phyloP scores from a whole-genome alignment of 2,113 vertebrate species.

The Calyptomena viridis region DNA sequence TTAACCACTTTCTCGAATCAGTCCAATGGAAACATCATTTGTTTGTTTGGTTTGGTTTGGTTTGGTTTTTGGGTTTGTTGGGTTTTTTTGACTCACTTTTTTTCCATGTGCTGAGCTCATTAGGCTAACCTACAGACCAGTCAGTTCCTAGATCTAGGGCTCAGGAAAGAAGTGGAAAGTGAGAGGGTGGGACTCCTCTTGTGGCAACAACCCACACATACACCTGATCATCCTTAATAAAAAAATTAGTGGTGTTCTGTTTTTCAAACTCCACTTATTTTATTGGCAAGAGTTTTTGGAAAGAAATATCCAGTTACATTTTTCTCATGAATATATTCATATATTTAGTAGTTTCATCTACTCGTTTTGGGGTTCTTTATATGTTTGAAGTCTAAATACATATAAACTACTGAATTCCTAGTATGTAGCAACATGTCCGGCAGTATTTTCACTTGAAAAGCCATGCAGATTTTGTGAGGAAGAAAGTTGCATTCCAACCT shows the following conservation, averaged over 20 bases:
- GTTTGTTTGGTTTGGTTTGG: not conserved
- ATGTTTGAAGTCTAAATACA: not conserved
- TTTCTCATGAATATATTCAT: not conserved
- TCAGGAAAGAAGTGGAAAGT: not conserved
- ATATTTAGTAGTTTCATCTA: not conserved
- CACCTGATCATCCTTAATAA: not conserved
- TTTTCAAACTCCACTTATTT: not conserved
- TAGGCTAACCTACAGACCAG: not conserved
- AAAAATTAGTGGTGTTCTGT: not conserved
- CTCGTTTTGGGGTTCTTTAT: not conserved
- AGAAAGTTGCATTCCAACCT: not conserved
- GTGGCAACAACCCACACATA: not conserved
- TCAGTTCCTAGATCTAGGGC: not conserved
- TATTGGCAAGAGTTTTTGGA: not conserved
- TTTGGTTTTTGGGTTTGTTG: not conserved
- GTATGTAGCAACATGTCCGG: not conserved
- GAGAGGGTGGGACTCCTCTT: not conserved
- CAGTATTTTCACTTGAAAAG: not conserved
- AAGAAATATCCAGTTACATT: not conserved
- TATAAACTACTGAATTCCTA: not conserved
- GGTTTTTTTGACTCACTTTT: accelerated
- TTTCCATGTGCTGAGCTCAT: not conserved
- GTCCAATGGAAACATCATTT: not conserved
- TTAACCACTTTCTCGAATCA: not conserved
- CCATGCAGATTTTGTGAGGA: not conserved